Percentiles rank a stretch among this genome's conserved stretches.
Evolutionary conservation across 2,797 vertebrate species (phyloP).

Genomic region (Gadopsis marmoratus): DNA sequence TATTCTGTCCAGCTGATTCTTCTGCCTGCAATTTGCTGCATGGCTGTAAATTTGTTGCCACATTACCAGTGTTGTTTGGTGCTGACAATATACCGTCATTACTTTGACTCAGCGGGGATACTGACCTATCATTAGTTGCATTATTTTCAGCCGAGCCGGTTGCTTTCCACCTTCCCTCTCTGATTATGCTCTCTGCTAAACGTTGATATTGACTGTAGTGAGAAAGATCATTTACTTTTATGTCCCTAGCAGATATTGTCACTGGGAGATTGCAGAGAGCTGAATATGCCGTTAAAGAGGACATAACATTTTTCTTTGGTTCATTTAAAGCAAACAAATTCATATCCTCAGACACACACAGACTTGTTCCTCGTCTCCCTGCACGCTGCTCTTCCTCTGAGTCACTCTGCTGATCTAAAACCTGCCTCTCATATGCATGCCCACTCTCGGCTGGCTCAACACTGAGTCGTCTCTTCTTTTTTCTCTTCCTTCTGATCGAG

Average conservation of each 20-base stretch:
- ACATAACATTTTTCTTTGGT: slow-evolving; percentile 19
- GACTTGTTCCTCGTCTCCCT: slow-evolving; percentile 36
- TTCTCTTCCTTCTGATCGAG: slow-evolving; percentile 79
- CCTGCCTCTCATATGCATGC: slow-evolving; percentile 50
- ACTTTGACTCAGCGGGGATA: slow-evolving; percentile 20
- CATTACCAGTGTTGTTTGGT: slow-evolving; percentile 28
- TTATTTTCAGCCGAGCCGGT: slow-evolving; percentile 27
- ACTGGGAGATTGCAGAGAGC: slow-evolving; percentile 26
- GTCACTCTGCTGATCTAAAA: slow-evolving; percentile 59
- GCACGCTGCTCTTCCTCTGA: slow-evolving; percentile 72
- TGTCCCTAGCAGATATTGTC: slow-evolving; percentile 21
- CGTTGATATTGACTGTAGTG: slow-evolving; percentile 12
- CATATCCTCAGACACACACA: slow-evolving; percentile 33
- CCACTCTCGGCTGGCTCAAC: slow-evolving; percentile 61
- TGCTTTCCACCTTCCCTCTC: slow-evolving; percentile 32
- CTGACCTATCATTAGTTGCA: not conserved
- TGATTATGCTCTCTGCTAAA: slow-evolving; percentile 24
- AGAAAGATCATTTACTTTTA: slow-evolving; percentile 24
- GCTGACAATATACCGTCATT: slow-evolving; percentile 17
- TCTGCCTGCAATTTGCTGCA: slow-evolving; percentile 28
- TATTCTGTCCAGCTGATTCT: slow-evolving; percentile 32
- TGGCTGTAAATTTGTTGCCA: slow-evolving; percentile 44
- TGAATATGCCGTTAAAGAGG: slow-evolving; percentile 36
- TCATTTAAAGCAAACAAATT: slow-evolving; percentile 38
- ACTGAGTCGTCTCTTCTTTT: slow-evolving; percentile 79